Evolutionary conservation across 35 echinoderm and acorn worm genomes (phyloP).

Genomic region (Diadema setosum): DNA sequence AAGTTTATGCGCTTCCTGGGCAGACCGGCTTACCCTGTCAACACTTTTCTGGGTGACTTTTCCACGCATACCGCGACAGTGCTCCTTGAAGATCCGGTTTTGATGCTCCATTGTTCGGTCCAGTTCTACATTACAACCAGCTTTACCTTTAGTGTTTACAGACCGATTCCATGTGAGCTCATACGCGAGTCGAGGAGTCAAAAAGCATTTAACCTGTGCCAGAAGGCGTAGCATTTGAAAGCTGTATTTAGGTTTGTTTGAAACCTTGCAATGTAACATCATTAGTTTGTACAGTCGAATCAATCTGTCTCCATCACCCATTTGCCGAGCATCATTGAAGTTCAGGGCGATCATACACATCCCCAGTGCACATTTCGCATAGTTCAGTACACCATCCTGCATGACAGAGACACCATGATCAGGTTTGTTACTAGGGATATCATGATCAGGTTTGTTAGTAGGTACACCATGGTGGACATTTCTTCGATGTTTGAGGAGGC

Average conservation of each 20-base stretch:
- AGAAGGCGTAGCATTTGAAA: slow-evolving; percentile 32
- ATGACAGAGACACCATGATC: not conserved
- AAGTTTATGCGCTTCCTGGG: slow-evolving; percentile 21
- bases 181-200: slow-evolving; percentile 19
- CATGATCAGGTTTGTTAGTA: not conserved
- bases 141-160: slow-evolving; percentile 24
- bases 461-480: not conserved
- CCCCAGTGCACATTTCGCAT: not conserved
- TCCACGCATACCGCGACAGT: slow-evolving; percentile 3
- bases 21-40: slow-evolving; percentile 24
- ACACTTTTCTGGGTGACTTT: slow-evolving; percentile 39
- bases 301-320: slow-evolving; percentile 30
- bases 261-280: slow-evolving; percentile 41
- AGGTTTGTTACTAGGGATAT: not conserved
- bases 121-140: slow-evolving; percentile 25
- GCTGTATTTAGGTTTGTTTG: slow-evolving; percentile 37
- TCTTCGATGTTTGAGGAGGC: not conserved
- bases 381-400: not conserved
- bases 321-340: slow-evolving; percentile 46
- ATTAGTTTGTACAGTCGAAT: slow-evolving; percentile 40
- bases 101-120: slow-evolving; percentile 50
- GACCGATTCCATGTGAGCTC: slow-evolving; percentile 42
- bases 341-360: slow-evolving; percentile 43
- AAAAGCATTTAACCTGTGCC: slow-evolving; percentile 43
- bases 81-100: slow-evolving; percentile 45